Percentiles rank a stretch among this genome's conserved stretches.
Evolutionary conservation across 2,113 vertebrate genomes (phyloP).

Genomic region (Ophiodon elongatus): DNA sequence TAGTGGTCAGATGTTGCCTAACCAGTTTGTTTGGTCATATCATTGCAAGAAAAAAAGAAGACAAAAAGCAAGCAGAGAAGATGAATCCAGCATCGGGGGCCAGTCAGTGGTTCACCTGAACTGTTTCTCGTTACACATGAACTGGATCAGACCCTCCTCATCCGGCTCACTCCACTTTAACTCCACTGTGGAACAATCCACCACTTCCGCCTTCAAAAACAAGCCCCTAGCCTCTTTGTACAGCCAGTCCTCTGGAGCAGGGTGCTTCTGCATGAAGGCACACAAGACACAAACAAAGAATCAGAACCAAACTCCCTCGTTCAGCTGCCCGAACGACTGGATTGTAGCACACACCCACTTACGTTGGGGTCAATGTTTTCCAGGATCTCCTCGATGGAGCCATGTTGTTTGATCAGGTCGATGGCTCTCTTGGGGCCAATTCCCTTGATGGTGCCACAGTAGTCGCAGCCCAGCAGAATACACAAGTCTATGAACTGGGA

Average conservation of each 20-base stretch:
- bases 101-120: slow-evolving; percentile 81
- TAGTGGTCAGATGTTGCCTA: slow-evolving; percentile 26
- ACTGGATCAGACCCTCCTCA: slow-evolving; percentile 89
- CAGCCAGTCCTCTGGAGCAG: slow-evolving; percentile 92
- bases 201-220: slow-evolving; percentile 92
- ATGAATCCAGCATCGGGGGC: background rate
- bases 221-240: slow-evolving; percentile 92
- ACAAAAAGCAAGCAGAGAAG: background rate
- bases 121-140: slow-evolving; percentile 95
- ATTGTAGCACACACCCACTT: slow-evolving; percentile 6
- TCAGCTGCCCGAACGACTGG: background rate
- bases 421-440: slow-evolving; percentile 96
- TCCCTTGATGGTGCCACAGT: slow-evolving; percentile 96
- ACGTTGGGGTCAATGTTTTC: slow-evolving; percentile 90
- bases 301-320: background rate
- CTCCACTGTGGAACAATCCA: slow-evolving; percentile 86
- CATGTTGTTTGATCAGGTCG: slow-evolving; percentile 94
- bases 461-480: slow-evolving; percentile 96
- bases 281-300: background rate
- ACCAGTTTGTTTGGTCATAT: background rate
- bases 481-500: slow-evolving; percentile 95
- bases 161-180: slow-evolving; percentile 93
- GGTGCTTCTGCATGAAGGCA: slow-evolving; percentile 85
- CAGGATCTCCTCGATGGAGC: slow-evolving; percentile 93
- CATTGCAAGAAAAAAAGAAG: background rate